A percentile compares a stretch with the other conserved stretches of the same genome.
Conservation (phyloP, 2,797 vertebrate genomes). For the Xiphophorus birchmanni region DNA sequence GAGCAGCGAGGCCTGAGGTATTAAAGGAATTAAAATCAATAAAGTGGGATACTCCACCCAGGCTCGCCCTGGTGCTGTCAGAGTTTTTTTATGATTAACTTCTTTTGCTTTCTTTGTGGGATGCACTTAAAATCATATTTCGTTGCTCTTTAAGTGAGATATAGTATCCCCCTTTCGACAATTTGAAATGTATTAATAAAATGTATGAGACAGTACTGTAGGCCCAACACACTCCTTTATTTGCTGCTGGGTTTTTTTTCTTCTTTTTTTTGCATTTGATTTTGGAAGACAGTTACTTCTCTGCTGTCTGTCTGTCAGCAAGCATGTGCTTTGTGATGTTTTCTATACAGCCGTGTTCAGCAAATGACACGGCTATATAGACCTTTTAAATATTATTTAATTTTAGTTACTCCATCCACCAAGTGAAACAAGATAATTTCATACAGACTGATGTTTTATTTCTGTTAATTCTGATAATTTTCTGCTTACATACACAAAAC, state of each 20-base stretch:
- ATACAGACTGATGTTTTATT: background rate
- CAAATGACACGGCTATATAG: background rate
- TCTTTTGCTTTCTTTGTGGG: slow-evolving; percentile 4
- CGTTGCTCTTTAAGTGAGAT: background rate
- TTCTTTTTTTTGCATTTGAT: background rate
- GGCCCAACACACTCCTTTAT: background rate
- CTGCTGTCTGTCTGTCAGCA: background rate
- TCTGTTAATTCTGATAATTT: background rate
- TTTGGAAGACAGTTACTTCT: background rate
- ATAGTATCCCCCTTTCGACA: background rate
- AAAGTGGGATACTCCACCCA: slow-evolving; percentile 46
- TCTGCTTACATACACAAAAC: background rate
- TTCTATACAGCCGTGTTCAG: background rate
- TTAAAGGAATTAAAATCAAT: slow-evolving; percentile 78
- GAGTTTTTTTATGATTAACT: slow-evolving; percentile 24
- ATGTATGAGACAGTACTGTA: background rate
- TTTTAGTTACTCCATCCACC: background rate
- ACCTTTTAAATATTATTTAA: background rate
- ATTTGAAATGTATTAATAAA: background rate
- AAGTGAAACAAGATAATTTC: background rate
- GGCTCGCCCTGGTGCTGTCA: slow-evolving; percentile 10
- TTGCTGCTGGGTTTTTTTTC: background rate
- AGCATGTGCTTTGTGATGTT: background rate
- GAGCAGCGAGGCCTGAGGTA: slow-evolving; percentile 51
- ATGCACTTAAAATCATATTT: slow-evolving; percentile 4